phyloP scores from a whole-genome alignment of 1,140 invertebrate genomes.

The Helicoverpa zea region DNA sequence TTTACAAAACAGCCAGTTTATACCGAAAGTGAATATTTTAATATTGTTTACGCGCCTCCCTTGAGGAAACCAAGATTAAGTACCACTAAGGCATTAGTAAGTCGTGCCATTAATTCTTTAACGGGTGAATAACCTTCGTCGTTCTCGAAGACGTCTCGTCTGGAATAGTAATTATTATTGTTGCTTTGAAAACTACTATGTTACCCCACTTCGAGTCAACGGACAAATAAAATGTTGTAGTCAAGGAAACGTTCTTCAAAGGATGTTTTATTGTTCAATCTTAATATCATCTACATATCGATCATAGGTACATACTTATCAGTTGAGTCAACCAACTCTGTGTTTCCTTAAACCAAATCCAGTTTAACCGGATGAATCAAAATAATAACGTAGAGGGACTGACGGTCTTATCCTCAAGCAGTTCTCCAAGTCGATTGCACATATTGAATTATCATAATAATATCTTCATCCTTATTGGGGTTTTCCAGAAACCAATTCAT shows the following conservation, averaged over 20 bases:
- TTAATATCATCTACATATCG: neutral
- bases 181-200: slow-evolving; percentile 64
- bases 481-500: neutral
- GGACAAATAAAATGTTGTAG: slow-evolving; percentile 47
- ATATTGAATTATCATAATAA: neutral
- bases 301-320: too few relatives aligned
- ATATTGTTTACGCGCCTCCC: slow-evolving; percentile 62
- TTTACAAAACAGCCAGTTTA: slow-evolving; percentile 38
- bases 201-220: slow-evolving; percentile 54
- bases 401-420: too few relatives aligned
- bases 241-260: slow-evolving; percentile 3
- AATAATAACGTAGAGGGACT: too few relatives aligned
- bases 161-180: slow-evolving; percentile 83
- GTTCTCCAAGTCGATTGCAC: too few relatives aligned
- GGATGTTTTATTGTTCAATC: neutral
- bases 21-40: slow-evolving; percentile 53
- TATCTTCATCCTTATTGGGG: neutral
- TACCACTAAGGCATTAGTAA: slow-evolving; percentile 73
- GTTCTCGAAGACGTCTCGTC: slow-evolving; percentile 71
- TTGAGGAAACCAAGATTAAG: slow-evolving; percentile 69
- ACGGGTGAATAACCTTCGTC: slow-evolving; percentile 77
- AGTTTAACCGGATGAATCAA: too few relatives aligned
- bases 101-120: slow-evolving; percentile 77
- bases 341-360: too few relatives aligned
- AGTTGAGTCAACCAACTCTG: too few relatives aligned